Base-by-base conservation (phyloP, 2,113 vertebrate genomes). In the Zingel zingel region DNA sequence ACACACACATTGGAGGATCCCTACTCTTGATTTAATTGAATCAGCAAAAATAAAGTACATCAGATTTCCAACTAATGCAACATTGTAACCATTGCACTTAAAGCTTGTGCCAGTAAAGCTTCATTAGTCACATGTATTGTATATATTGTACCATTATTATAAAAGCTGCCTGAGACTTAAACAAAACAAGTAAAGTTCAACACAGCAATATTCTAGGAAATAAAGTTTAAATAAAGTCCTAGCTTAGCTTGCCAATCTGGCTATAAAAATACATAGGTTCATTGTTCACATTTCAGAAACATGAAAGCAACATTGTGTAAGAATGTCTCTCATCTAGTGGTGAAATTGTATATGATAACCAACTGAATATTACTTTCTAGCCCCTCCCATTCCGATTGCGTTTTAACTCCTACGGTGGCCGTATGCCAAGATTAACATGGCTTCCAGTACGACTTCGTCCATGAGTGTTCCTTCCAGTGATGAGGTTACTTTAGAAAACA, bases 1-100 rank as follows among this genome's bases (percentile, higher is more conserved):
- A 43, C 77, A 47, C 75, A 66, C 36, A 70, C 58, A 30, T 5
- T 21, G 18, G 18, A 68, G 36, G 61, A 83, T 8, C 66, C 36
- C 16, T 65, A 18, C 18, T 54, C 53, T 73, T 2, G 61, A 77
- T 74, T 73, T 69, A 76, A 85, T 81, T 68, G 7, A 82, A 87
- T 65, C 54, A 33, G 6, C 54, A 27, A 53, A 79, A 81, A 77
- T 81, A 69, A 78, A 77, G 50, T 57, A 23, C 56, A 79, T 25
- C 4, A 25, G 30, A 54, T 78, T 74, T 47, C 53, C 56, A 80
- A n/a, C 74, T 66, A 81, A 71, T 75, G n/a, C 72, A 43, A 1
- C 11, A 2, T 75, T 0, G 0, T 61, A 78, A 86, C 25, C 43
- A 13, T 19, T 65, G 53, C 71, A 62, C 51, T 66, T 57, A 65